phyloP scores from a whole-genome alignment of 1,140 invertebrate genomes.

The Reticulitermes speratus region DNA sequence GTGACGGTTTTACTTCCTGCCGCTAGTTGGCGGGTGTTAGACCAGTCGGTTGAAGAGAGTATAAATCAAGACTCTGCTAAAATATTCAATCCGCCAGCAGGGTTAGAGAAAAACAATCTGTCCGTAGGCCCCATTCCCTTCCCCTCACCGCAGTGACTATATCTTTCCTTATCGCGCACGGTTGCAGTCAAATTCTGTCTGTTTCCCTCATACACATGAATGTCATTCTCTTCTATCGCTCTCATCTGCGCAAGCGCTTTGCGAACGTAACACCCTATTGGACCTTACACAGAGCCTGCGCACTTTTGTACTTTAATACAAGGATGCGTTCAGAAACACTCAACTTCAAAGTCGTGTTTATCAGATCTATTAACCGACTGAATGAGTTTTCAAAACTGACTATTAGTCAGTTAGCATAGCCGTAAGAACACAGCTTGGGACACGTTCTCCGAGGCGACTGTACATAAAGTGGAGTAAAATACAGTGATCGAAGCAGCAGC shows the following conservation, averaged over 20 bases:
- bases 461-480: background rate
- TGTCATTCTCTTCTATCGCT: background rate
- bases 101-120: conserved; percentile 26
- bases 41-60: conserved; percentile 1
- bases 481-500: background rate
- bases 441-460: background rate
- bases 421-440: background rate
- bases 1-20: background rate
- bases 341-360: no score
- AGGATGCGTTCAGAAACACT: background rate
- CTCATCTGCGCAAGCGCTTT: background rate
- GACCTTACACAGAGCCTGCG: background rate
- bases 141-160: background rate
- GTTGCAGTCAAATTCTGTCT: no score
- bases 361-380: no score
- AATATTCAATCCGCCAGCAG: conserved; percentile 28
- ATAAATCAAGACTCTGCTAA: conserved; percentile 25
- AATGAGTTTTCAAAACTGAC: no score
- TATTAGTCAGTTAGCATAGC: background rate
- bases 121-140: background rate
- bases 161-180: background rate
- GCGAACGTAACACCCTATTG: background rate
- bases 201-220: conserved; percentile 2
- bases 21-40: background rate
- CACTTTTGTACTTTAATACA: background rate